These are phyloP conservation scores for Hirtodrosophila confusa DNA, from an alignment of 2,888 invertebrate species.

Conservation along the genomic window DNA sequence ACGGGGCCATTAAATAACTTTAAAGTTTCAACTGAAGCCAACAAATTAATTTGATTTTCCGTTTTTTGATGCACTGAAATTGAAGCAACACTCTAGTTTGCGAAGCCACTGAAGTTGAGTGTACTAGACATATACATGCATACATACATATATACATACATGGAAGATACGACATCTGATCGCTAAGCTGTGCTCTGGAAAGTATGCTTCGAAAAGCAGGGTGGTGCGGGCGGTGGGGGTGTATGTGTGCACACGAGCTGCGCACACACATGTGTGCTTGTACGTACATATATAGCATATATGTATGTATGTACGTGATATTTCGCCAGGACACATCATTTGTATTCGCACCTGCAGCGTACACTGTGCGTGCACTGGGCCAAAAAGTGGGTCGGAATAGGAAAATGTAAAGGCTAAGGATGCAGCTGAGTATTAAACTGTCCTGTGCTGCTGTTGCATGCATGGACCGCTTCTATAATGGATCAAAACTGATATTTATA, in stretches of 20 bases:
- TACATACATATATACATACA: too few relatives aligned
- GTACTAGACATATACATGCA: too few relatives aligned
- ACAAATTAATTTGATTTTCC: slow-evolving; percentile 11
- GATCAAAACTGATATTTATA: too few relatives aligned
- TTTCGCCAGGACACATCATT: slow-evolving; percentile 41
- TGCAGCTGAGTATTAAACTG: too few relatives aligned
- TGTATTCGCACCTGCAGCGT: slow-evolving; percentile 41
- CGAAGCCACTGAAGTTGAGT: too few relatives aligned
- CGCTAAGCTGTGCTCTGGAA: slow-evolving; percentile 9
- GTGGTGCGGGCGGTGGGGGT: not conserved
- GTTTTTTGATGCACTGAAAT: not conserved
- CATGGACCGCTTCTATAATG: too few relatives aligned
- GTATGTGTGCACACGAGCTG: not conserved
- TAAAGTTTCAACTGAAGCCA: slow-evolving; percentile 4
- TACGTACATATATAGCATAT: not conserved
- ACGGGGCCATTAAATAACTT: slow-evolving; percentile 19
- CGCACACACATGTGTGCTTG: not conserved
- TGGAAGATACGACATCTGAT: slow-evolving; percentile 3
- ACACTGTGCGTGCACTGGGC: slow-evolving; percentile 26
- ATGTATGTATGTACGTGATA: slow-evolving; percentile 26
- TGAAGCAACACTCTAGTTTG: not conserved
- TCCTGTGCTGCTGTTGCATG: too few relatives aligned
- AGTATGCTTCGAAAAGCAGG: slow-evolving; percentile 22
- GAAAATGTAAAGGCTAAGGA: not conserved
- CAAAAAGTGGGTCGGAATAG: slow-evolving; percentile 7